Base-by-base conservation (phyloP, 2,797 vertebrate genomes). In the Chelonia mydas region DNA sequence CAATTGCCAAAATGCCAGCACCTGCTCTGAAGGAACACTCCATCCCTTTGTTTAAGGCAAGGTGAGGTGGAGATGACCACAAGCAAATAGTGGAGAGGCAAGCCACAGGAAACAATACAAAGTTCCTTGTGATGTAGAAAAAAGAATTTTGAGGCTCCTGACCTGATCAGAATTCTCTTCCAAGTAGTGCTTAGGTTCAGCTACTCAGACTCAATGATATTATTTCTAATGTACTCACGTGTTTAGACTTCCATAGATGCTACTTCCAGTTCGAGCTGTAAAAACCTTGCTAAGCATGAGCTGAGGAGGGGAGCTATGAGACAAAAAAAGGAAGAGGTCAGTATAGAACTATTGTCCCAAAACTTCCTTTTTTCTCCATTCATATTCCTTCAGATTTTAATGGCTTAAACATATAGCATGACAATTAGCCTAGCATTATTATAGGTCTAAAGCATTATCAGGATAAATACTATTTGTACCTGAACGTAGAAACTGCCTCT, bases 231-330 rank as follows among this genome's bases (percentile, higher is more conserved):
- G 55, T 51, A 98, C 99, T 99, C 98, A 99, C 99, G 99, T 99
- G 98, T 99, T 99, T 57, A 99, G 98, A 83, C 99, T 99, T 97
- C 99, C 99, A 2, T 99, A 99, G 91, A 99, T 99, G 90, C 99
- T 99, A 97, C 99, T 99, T 65, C 99, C 99, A 11, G 99, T 99
- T 87, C 99, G 98, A 94, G 99, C 99, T 7, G 99, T 99, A 98
- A 99, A 99, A 92, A 99, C 99, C 98, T 99, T 99, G 98, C 99
- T 99, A 93, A 99, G 99, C 99, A 99, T 99, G 68, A 99, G 98
- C 98, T 99, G 99, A 94, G 99, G 99, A 77, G 99, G 99, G 2
- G 99, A 99, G 95, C 99, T 99, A 98, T 28, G 54, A 93, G 94
- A 83, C 79, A 90, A 89, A 91, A 91, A 92, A 76, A 93, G 47